Base-by-base conservation (phyloP, 2,113 vertebrate species). In the Oryzias celebensis region DNA sequence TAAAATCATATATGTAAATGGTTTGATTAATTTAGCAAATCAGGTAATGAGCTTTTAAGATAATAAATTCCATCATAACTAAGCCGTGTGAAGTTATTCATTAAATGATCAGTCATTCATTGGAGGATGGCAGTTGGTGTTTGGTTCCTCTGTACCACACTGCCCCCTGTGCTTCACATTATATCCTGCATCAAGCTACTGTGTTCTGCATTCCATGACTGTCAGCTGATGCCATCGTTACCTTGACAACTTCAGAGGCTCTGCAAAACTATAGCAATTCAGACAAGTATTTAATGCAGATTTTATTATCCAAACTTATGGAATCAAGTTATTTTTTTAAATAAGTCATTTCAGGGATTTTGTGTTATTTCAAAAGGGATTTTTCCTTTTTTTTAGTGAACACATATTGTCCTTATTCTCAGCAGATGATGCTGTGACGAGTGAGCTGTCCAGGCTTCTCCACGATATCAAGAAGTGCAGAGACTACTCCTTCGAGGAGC, bases 381-480 rank as follows among this genome's bases (percentile, higher is more conserved):
- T 20, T 20, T 20, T 17, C 17, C 2, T 46, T 7, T 46, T 14
- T 48, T 47, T 7, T 49, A 23, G n/a, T 52, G 8, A 52, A 26
- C 43, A 18, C 17, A 1, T 1, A 14, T 45, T 14, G 7, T 43
- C 3, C 15, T 2, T 14, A 4, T 48, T 36, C 77, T 73, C 86
- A 77, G 57, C 85, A 96, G 96, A 95, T 86, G 96, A 97, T 72
- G 92, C 93, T n/a, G 94, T 97, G 87, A 96, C 95, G 23, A 95
- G 94, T 41, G 96, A 98, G 82, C 91, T 98, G 78, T 97, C 96
- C 63, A 96, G 97, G 83, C 92, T 98, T 76, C 92, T 98, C 83
- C 93, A 95, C 74, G 96, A 98, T 91, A 98, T 98, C 83, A 96
- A 98, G 87, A 93, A 94, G 83, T 98, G 95, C 80, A 94, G 96